Evolutionary conservation across 2,797 vertebrate genomes (phyloP).

Genomic region (Coreius guichenoti): DNA sequence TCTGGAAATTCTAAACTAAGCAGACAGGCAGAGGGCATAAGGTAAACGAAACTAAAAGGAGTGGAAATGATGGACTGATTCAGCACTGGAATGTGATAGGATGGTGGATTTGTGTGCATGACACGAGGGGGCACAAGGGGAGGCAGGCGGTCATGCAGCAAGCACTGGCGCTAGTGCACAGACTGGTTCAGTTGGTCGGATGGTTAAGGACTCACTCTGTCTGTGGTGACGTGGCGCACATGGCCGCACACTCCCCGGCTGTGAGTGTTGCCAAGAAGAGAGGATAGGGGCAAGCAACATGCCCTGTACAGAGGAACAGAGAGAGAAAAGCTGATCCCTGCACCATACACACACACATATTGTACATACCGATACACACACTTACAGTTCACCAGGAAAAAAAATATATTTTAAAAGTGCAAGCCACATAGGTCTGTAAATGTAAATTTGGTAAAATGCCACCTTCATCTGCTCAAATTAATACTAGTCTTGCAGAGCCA

Average conservation of each 20-base stretch:
- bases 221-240: constrained; percentile 81
- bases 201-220: constrained; percentile 90
- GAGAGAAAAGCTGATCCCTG: constrained; percentile 60
- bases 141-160: constrained; percentile 7
- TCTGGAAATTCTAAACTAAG: constrained; percentile 8
- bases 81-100: background rate
- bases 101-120: background rate
- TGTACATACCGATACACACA: constrained; percentile 8
- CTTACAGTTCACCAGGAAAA: background rate
- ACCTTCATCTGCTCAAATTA: background rate
- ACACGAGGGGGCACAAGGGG: constrained; percentile 52
- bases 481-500: background rate
- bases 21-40: constrained; percentile 2
- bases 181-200: constrained; percentile 66
- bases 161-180: background rate
- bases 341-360: constrained; percentile 13
- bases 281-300: constrained; percentile 89
- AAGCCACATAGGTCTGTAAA: background rate
- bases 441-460: background rate
- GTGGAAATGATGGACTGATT: constrained; percentile 4
- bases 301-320: constrained; percentile 89
- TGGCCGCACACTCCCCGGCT: constrained; percentile 69
- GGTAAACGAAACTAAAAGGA: background rate
- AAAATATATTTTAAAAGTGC: background rate
- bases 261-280: constrained; percentile 91